Evolutionary conservation across 2,113 vertebrate species (phyloP).

Genomic region (Smithornis capensis): DNA sequence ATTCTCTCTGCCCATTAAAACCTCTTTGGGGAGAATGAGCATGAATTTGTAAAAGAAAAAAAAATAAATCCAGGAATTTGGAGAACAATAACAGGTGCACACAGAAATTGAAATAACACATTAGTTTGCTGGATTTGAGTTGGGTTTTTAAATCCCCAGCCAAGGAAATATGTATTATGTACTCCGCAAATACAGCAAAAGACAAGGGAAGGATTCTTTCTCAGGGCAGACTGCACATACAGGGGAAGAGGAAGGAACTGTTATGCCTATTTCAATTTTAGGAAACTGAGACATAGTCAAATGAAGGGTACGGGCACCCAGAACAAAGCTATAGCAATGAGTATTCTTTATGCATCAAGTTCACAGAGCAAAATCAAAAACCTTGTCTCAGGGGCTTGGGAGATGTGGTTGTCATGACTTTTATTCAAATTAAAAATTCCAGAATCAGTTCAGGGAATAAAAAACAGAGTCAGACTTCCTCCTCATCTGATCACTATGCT

Average conservation of each 20-base stretch:
- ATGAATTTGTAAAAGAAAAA: neutral
- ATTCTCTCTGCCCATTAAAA: conserved; percentile 30
- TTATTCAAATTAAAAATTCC: neutral
- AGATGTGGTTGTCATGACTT: neutral
- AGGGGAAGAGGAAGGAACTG: neutral
- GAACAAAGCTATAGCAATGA: neutral
- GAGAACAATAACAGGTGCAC: neutral
- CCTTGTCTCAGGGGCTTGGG: neutral
- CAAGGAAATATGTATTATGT: neutral
- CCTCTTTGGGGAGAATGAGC: neutral
- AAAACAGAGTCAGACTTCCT: neutral
- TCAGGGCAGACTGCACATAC: neutral
- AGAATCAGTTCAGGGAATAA: neutral
- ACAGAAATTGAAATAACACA: conserved; percentile 25
- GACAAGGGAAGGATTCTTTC: neutral
- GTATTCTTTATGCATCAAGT: neutral
- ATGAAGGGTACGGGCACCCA: neutral
- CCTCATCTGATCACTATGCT: neutral
- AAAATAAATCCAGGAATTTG: neutral
- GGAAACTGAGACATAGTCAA: neutral
- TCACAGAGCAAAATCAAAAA: neutral
- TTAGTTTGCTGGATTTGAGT: neutral
- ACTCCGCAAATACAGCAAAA: neutral
- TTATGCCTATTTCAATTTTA: neutral
- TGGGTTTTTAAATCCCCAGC: neutral